phyloP scores from a whole-genome alignment of 1,140 invertebrate species.

The Colletes latitarsis region DNA sequence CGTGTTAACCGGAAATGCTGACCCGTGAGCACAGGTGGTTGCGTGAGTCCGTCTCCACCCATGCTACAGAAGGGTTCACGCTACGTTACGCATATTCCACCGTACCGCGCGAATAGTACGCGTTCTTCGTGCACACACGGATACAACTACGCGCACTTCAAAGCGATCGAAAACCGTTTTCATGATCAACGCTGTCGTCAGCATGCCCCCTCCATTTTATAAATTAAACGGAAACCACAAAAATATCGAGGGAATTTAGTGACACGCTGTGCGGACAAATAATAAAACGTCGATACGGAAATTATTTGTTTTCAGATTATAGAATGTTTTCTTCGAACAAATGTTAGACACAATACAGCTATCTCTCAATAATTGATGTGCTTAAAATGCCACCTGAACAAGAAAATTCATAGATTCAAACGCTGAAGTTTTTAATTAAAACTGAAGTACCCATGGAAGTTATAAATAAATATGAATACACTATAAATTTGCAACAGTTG shows the following conservation, averaged over 20 bases:
- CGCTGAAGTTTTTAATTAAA: too few relatives aligned
- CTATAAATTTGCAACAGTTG: too few relatives aligned
- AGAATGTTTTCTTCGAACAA: too few relatives aligned
- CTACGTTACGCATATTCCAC: constrained; percentile 56
- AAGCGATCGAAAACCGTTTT: background rate
- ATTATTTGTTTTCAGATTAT: too few relatives aligned
- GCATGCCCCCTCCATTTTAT: background rate
- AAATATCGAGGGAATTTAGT: background rate
- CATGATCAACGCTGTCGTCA: background rate
- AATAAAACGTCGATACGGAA: too few relatives aligned
- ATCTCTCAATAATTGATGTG: too few relatives aligned
- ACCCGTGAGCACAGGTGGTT: constrained; percentile 39
- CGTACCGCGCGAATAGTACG: constrained; percentile 36
- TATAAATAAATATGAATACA: too few relatives aligned
- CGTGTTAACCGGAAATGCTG: constrained; percentile 34
- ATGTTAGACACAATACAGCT: too few relatives aligned
- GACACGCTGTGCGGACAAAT: too few relatives aligned
- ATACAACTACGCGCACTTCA: background rate
- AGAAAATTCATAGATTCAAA: too few relatives aligned
- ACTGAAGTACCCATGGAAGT: too few relatives aligned
- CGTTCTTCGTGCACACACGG: constrained; percentile 19
- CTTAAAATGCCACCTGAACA: too few relatives aligned
- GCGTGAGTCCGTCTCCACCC: constrained; percentile 35
- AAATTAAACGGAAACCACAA: background rate
- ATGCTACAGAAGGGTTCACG: constrained; percentile 49